Conservation (phyloP, 2,888 invertebrate genomes). For the Phortica magna region DNA sequence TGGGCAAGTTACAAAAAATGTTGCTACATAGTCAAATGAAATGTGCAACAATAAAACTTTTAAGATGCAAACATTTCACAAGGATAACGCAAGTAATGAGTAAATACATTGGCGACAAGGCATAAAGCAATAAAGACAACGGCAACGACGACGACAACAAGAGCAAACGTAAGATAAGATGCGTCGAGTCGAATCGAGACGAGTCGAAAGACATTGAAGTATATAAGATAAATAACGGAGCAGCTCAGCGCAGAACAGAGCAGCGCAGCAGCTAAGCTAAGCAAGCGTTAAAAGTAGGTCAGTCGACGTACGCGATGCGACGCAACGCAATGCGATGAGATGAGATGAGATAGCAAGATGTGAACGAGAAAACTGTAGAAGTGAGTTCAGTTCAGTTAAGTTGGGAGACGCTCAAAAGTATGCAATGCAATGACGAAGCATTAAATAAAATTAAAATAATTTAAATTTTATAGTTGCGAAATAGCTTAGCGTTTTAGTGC, state of each 20-base stretch:
- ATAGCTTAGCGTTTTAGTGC: slow-evolving; percentile 2
- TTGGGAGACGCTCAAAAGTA: slow-evolving; percentile 54
- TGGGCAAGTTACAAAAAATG: background rate
- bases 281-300: slow-evolving; percentile 24
- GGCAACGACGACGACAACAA: background rate
- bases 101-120: background rate
- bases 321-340: no score
- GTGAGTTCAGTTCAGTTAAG: slow-evolving; percentile 49
- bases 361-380: slow-evolving; percentile 27
- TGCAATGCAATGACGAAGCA: slow-evolving; percentile 60
- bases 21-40: slow-evolving; percentile 4
- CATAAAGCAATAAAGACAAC: background rate
- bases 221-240: slow-evolving; percentile 9
- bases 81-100: background rate
- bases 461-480: slow-evolving; percentile 43
- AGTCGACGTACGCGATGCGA: background rate
- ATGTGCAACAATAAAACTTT: slow-evolving; percentile 8
- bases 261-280: background rate
- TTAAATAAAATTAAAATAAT: slow-evolving; percentile 60
- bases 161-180: background rate
- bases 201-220: slow-evolving; percentile 17
- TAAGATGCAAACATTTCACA: background rate
- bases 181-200: background rate
- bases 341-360: background rate
- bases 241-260: no score